These are phyloP conservation scores for Echeneis naucrates DNA, from an alignment of 2,797 vertebrate genomes.

Conservation along the genomic window DNA sequence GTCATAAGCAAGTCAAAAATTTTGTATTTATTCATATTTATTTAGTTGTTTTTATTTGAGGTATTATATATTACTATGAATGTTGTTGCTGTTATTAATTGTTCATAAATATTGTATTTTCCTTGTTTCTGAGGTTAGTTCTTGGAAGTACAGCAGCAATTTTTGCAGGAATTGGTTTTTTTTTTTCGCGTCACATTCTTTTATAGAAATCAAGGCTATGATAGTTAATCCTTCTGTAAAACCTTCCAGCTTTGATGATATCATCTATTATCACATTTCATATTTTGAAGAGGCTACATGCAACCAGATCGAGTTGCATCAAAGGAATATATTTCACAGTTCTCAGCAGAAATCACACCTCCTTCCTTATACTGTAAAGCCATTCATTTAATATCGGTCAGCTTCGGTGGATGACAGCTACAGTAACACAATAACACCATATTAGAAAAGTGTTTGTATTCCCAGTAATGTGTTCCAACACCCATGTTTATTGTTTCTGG, in stretches of 20 bases:
- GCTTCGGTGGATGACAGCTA: neutral
- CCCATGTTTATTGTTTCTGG: neutral
- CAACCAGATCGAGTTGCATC: neutral
- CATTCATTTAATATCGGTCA: neutral
- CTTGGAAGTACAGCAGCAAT: neutral
- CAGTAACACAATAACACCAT: constrained; percentile 16
- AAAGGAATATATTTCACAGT: neutral
- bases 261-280: neutral
- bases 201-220: neutral
- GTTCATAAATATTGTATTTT: no score
- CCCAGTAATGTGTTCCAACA: neutral
- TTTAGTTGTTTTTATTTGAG: no score
- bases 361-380: constrained; percentile 40
- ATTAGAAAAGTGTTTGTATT: neutral
- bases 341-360: no score
- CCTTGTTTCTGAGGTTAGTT: no score
- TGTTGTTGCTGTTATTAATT: no score
- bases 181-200: neutral
- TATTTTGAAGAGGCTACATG: neutral
- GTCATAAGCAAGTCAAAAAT: no score
- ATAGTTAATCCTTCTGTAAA: neutral
- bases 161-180: neutral
- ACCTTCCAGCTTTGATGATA: neutral
- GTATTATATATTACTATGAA: no score
- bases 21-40: no score